Conservation (phyloP, 2,888 invertebrate genomes). For the Macropis europaea region DNA sequence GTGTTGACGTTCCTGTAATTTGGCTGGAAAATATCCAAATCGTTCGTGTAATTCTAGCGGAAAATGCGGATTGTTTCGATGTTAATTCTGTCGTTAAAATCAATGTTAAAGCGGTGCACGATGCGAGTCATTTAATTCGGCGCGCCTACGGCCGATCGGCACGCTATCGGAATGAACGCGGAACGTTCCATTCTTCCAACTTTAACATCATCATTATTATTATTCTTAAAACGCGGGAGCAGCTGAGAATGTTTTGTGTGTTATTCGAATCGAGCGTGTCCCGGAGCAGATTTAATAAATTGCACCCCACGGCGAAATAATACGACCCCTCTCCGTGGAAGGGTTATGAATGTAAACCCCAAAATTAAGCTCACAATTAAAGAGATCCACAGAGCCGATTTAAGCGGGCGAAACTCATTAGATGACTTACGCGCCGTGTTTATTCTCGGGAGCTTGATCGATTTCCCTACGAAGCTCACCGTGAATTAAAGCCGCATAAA, state of each 20-base stretch:
- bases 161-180: not conserved
- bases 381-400: slow-evolving; percentile 53
- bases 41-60: slow-evolving; percentile 51
- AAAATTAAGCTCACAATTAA: slow-evolving; percentile 69
- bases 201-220: not conserved
- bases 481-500: not conserved
- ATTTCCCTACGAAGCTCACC: not conserved
- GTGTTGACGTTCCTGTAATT: slow-evolving; percentile 68
- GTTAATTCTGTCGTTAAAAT: slow-evolving; percentile 49
- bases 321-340: slow-evolving; percentile 57
- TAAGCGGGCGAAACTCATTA: slow-evolving; percentile 42
- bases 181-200: not conserved
- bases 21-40: slow-evolving; percentile 62
- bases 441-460: slow-evolving; percentile 9
- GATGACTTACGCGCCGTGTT: slow-evolving; percentile 8
- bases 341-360: slow-evolving; percentile 71
- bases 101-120: slow-evolving; percentile 24
- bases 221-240: not conserved
- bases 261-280: slow-evolving; percentile 25
- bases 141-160: not conserved
- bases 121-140: slow-evolving; percentile 12
- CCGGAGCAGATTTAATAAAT: slow-evolving; percentile 63
- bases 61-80: slow-evolving; percentile 41
- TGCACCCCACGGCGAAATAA: slow-evolving; percentile 51
- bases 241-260: not conserved